Evolutionary conservation across 2,113 vertebrate genomes (phyloP).

Genomic region (Poeciliopsis prolifica): DNA sequence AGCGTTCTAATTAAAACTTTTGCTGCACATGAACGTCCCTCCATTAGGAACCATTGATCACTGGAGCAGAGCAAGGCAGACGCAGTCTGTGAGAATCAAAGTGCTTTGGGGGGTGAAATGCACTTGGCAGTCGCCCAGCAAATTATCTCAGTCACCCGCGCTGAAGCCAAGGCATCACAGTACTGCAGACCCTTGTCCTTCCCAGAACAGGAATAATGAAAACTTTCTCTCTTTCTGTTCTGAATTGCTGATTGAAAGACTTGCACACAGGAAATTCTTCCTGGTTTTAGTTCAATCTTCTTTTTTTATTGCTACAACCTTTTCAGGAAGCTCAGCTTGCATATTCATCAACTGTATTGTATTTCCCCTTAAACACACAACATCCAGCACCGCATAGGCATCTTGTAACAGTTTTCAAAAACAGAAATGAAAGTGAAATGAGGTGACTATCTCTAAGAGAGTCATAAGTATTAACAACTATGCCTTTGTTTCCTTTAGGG

Average conservation of each 20-base stretch:
- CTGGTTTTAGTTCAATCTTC: conserved; percentile 54
- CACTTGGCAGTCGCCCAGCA: conserved; percentile 59
- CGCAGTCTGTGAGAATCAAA: conserved; percentile 53
- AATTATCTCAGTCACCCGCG: conserved; percentile 67
- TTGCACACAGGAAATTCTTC: conserved; percentile 41
- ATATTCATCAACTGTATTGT: conserved; percentile 32
- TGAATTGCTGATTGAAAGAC: conserved; percentile 70
- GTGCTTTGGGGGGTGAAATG: conserved; percentile 45
- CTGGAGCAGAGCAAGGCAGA: conserved; percentile 27
- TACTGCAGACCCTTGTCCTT: conserved; percentile 72
- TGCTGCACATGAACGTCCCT: conserved; percentile 23
- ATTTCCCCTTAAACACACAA: conserved; percentile 6
- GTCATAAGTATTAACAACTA: not conserved
- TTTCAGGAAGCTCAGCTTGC: conserved; percentile 30
- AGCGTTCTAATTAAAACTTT: conserved; percentile 29
- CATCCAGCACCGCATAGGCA: not conserved
- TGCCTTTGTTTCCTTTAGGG: not conserved
- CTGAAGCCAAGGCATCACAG: conserved; percentile 65
- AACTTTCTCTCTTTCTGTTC: conserved; percentile 63
- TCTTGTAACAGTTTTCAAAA: not conserved
- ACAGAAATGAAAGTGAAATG: not conserved
- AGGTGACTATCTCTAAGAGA: conserved; percentile 12
- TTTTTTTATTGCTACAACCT: conserved; percentile 62
- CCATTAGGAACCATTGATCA: conserved; percentile 68
- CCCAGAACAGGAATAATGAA: conserved; percentile 69